These are phyloP conservation scores for Callionymus lyra DNA, from an alignment of 2,113 vertebrate species.

Conservation along the genomic window DNA sequence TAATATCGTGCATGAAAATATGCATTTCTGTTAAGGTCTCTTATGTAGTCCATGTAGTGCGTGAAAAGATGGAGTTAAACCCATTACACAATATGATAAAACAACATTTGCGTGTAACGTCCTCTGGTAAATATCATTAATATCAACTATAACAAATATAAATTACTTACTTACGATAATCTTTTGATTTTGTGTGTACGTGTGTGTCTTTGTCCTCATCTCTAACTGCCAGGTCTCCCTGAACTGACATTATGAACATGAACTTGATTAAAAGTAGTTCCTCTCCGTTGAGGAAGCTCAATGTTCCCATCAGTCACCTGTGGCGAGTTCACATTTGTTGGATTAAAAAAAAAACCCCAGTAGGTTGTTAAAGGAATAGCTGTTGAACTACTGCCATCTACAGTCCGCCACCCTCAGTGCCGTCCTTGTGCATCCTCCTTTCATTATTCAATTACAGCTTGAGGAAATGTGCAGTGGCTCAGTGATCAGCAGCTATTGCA, in stretches of 20 bases:
- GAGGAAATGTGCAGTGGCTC: constrained; percentile 34
- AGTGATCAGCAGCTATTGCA: constrained; percentile 36
- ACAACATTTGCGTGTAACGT: no score
- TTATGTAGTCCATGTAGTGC: no score
- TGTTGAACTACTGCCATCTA: constrained; percentile 68
- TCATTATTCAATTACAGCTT: constrained; percentile 32
- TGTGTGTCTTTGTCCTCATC: no score
- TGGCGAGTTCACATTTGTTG: constrained; percentile 29
- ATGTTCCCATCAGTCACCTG: constrained; percentile 54
- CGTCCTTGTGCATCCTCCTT: constrained; percentile 4
- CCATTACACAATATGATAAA: constrained; percentile 30
- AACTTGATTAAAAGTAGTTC: constrained; percentile 53
- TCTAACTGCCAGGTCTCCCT: constrained; percentile 15
- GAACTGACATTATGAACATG: constrained; percentile 62
- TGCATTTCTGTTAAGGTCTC: no score
- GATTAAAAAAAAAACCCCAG: not conserved
- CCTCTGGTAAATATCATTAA: constrained; percentile 25
- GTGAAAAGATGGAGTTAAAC: no score
- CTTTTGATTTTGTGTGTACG: no score
- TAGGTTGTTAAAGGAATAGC: constrained; percentile 12
- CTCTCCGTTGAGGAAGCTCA: constrained; percentile 41
- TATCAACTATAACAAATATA: no score
- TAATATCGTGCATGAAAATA: no score
- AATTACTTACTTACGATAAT: no score
- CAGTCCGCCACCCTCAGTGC: constrained; percentile 37